Conservation (phyloP, 2,113 vertebrate species). For the Telmatochromis sp. region DNA sequence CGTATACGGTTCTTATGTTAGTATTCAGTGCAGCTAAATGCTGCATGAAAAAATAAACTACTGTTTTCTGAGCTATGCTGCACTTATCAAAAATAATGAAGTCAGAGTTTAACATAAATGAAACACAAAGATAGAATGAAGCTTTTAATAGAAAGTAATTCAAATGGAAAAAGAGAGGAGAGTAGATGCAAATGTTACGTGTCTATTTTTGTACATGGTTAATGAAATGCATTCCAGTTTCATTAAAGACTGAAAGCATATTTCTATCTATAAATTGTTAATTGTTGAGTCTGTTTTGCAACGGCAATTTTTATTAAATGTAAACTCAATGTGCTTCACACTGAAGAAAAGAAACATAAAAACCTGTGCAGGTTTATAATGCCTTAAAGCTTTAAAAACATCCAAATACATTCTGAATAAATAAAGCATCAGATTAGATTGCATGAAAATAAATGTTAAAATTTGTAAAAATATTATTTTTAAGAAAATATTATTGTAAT, state of each 20-base stretch:
- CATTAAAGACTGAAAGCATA: neutral
- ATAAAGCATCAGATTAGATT: neutral
- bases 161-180: neutral
- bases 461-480: neutral
- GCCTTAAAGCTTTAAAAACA: neutral
- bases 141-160: neutral
- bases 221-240: neutral
- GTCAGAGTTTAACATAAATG: neutral
- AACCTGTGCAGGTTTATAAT: neutral
- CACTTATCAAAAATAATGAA: neutral
- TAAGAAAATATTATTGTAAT: neutral
- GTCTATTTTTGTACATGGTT: neutral
- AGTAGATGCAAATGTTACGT: neutral
- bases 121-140: neutral
- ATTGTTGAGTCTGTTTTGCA: neutral
- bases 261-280: neutral
- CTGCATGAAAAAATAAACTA: neutral
- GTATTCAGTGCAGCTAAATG: neutral
- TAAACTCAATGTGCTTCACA: neutral
- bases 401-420: neutral
- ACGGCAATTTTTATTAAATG: neutral
- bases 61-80: neutral
- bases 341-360: neutral
- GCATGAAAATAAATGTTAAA: neutral
- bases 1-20: neutral